Evolutionary conservation across 2,797 vertebrate species (phyloP), one percentile per base, ranked within the genome.

Genomic region (Fringilla coelebs): DNA sequence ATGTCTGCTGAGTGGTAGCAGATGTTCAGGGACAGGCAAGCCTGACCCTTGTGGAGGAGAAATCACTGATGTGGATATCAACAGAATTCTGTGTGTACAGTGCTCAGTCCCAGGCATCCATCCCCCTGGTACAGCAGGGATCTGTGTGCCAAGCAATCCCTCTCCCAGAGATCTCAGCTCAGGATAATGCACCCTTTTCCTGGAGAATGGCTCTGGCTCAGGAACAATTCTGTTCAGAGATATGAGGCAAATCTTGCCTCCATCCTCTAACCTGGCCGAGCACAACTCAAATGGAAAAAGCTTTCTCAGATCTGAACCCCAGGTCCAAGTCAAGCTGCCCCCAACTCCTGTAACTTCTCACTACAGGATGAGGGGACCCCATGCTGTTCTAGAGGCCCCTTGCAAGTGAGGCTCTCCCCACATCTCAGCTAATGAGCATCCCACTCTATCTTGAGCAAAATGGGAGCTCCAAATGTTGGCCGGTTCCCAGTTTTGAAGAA

Each of bases 1-100:
- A 81, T 79, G 70, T 88, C 83, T 87, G 85, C 83, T 85, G 80
- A 87, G 71, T 22, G 52, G 74, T 46, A 96, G 83, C 94, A 96
- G 89, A 94, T 87, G 93, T 91, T 84, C 4, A 0, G 76, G 91
- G 81, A 94, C 63, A 74, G 71, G 83, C 95, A 90, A 88, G 72
- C 31, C 84, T 85, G 93, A 95, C 94, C 94, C 89, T 85, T 13
- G 18, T 17, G 16, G 90, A 89, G 54, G 73, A 95, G 82, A 94
- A 94, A 93, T 83, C 92, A 45, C 34, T 80, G 86, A 89, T 83
- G 78, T 77, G 84, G 51, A 13, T 71, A 89, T 82, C 90, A 92
- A 93, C 84, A 83, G 4, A 25, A 77, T 65, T 74, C 45, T 94
- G 55, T 71, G 74, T 65, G 57, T 43, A 67, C 4, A 1, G 38